phyloP scores from a whole-genome alignment of 2,797 vertebrate species.

The Muscicapa comitata region DNA sequence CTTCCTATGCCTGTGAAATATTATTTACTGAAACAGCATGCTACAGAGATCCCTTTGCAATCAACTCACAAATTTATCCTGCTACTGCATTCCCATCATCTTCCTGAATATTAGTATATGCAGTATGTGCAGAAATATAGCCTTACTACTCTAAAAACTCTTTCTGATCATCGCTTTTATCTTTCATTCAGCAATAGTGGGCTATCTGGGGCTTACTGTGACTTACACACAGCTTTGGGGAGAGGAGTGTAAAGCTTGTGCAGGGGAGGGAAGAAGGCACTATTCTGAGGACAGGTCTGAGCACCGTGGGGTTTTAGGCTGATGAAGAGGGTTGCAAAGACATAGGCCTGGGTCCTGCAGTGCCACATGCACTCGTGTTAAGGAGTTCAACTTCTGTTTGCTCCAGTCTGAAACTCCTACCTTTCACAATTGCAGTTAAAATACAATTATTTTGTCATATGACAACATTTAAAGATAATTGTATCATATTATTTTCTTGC shows the following conservation, averaged over 20 bases:
- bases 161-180: background rate
- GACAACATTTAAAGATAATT: background rate
- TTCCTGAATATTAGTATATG: background rate
- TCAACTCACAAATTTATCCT: background rate
- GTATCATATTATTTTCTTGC: background rate
- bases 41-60: constrained; percentile 1
- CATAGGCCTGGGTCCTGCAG: background rate
- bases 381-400: background rate
- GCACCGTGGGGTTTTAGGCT: background rate
- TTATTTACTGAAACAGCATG: background rate
- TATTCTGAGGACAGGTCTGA: background rate
- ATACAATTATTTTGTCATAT: background rate
- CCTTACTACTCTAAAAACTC: background rate
- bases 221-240: background rate
- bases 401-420: background rate
- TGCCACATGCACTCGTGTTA: background rate
- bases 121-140: background rate
- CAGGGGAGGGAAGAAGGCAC: background rate
- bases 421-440: background rate
- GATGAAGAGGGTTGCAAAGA: background rate
- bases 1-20: background rate
- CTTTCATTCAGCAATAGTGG: background rate
- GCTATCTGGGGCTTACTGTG: background rate
- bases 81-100: background rate
- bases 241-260: background rate